Percentiles rank a stretch among this genome's conserved stretches.
Evolutionary conservation across 2,797 vertebrate species (phyloP).

Genomic region (Xenentodon cancila): DNA sequence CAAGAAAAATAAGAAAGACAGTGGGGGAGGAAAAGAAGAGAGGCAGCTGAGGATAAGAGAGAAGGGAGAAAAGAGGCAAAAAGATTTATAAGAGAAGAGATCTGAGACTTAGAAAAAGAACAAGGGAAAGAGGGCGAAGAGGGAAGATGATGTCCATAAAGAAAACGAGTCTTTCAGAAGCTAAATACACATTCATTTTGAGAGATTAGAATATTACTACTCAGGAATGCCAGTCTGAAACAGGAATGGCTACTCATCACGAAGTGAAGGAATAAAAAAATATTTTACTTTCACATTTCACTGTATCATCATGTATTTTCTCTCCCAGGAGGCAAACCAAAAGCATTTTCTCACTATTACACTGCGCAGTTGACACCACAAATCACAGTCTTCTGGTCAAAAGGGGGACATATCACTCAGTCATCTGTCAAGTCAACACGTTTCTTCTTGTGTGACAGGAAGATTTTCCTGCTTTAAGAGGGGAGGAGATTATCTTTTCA

Average conservation of each 20-base stretch:
- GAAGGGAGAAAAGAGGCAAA: neutral
- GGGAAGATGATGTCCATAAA: conserved; percentile 29
- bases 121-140: conserved; percentile 26
- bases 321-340: neutral
- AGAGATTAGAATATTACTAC: conserved; percentile 45
- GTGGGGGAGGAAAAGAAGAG: conserved; percentile 22
- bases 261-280: conserved; percentile 26
- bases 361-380: neutral
- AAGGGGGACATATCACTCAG: conserved; percentile 47
- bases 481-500: conserved; percentile 46
- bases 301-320: conserved; percentile 9
- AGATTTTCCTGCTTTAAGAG: conserved; percentile 56
- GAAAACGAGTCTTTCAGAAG: conserved; percentile 58
- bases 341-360: conserved; percentile 20
- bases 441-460: conserved; percentile 57
- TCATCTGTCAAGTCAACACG: conserved; percentile 44
- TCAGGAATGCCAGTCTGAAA: conserved; percentile 34
- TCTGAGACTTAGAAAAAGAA: conserved; percentile 55
- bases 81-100: conserved; percentile 49
- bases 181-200: conserved; percentile 50
- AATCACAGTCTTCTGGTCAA: conserved; percentile 39
- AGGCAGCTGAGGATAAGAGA: conserved; percentile 32
- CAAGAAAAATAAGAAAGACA: conserved; percentile 13
- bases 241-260: neutral
- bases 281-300: conserved; percentile 4